Conservation (phyloP, 2,888 invertebrate genomes). For the Lamellibrachia columna region DNA sequence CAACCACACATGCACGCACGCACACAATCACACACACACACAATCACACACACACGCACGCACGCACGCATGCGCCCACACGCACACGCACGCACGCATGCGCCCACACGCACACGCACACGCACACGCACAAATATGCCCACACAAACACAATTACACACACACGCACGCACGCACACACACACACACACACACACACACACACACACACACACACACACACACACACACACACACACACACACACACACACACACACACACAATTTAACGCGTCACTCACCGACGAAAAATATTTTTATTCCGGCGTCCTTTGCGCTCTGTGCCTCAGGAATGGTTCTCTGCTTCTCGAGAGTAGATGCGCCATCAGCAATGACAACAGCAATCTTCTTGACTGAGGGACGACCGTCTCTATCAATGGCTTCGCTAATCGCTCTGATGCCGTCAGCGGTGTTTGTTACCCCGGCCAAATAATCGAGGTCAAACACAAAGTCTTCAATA, state of each 20-base stretch:
- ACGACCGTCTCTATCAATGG: no score
- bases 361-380: no score
- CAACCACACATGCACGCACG: no score
- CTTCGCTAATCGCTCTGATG: no score
- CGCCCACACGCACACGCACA: not conserved
- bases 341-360: no score
- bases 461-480: no score
- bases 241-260: not conserved
- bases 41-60: not conserved
- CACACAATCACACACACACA: not conserved
- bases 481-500: no score
- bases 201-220: not conserved
- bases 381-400: no score
- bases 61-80: not conserved
- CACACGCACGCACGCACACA: not conserved
- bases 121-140: not conserved
- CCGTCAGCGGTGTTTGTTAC: no score
- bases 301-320: no score
- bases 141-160: not conserved
- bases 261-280: not conserved
- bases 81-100: not conserved
- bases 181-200: not conserved
- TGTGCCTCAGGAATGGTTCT: no score
- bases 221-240: not conserved
- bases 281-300: not conserved